Conservation (phyloP, 2,888 invertebrate species). For the Perithous albicinctus region DNA sequence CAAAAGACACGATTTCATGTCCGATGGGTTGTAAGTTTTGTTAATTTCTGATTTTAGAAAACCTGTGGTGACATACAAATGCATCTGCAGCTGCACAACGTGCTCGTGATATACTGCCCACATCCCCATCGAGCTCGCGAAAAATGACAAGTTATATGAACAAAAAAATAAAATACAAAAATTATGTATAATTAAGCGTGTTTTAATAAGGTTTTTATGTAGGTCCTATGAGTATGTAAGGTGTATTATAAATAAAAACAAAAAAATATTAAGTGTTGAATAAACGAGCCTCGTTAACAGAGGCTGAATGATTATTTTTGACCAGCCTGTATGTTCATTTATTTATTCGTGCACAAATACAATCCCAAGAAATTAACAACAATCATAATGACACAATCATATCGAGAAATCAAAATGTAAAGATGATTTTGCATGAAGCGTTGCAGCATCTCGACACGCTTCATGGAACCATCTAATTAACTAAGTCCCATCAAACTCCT, state of each 20-base stretch:
- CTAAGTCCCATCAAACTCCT: constrained; percentile 51
- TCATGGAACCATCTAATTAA: constrained; percentile 50
- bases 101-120: constrained; percentile 61
- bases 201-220: constrained; percentile 84
- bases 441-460: constrained; percentile 18
- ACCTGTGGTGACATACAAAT: constrained; percentile 47
- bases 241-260: constrained; percentile 76
- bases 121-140: constrained; percentile 41
- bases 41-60: constrained; percentile 56
- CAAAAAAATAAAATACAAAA: too few species aligned
- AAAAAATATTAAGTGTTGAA: constrained; percentile 79
- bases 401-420: constrained; percentile 7
- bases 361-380: not conserved
- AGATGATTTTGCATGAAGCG: too few species aligned
- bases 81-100: constrained; percentile 40
- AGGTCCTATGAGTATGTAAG: constrained; percentile 79
- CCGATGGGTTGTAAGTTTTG: too few species aligned
- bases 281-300: constrained; percentile 80
- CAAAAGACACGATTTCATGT: too few species aligned
- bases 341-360: not conserved
- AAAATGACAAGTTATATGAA: constrained; percentile 38
- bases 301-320: constrained; percentile 46
- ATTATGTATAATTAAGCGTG: constrained; percentile 78
- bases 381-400: not conserved
- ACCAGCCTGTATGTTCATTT: not conserved